These are phyloP conservation scores for Tyria jacobaeae DNA, from an alignment of 2,888 invertebrate genomes.

Conservation along the genomic window DNA sequence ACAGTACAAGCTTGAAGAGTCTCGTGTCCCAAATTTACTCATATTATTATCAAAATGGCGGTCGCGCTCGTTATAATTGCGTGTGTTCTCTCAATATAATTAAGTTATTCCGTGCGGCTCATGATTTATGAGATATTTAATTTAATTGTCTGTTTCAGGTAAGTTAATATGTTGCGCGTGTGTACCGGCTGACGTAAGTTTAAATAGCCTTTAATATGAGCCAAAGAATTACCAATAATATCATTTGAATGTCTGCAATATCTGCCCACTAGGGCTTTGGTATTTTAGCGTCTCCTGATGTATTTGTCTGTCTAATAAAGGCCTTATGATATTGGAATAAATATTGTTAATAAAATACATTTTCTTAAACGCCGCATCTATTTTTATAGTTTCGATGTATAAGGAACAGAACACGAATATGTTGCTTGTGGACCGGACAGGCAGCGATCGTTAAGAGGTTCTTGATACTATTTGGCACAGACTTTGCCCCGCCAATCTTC, in stretches of 20 bases:
- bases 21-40: slow-evolving; percentile 3
- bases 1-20: not conserved
- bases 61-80: slow-evolving; percentile 14
- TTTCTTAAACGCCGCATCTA: too few species aligned
- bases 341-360: too few species aligned
- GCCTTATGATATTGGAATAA: too few species aligned
- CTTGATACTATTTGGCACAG: too few species aligned
- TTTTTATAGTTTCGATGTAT: too few species aligned
- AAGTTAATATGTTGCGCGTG: slow-evolving; percentile 29
- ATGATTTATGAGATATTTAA: slow-evolving; percentile 22
- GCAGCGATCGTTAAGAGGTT: too few species aligned
- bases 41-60: slow-evolving; percentile 15
- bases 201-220: not conserved
- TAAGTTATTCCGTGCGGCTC: slow-evolving; percentile 18
- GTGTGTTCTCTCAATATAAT: slow-evolving; percentile 31
- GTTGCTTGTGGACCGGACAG: too few species aligned
- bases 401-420: too few species aligned
- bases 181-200: slow-evolving; percentile 19
- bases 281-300: not conserved
- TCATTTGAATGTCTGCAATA: not conserved
- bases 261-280: not conserved
- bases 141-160: slow-evolving; percentile 40
- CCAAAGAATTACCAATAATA: not conserved
- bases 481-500: too few species aligned
- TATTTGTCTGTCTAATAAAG: not conserved